A percentile compares a stretch with the other conserved stretches of the same genome.
Evolutionary conservation across 2,797 vertebrate species (phyloP).

Genomic region (Ibycter americanus): DNA sequence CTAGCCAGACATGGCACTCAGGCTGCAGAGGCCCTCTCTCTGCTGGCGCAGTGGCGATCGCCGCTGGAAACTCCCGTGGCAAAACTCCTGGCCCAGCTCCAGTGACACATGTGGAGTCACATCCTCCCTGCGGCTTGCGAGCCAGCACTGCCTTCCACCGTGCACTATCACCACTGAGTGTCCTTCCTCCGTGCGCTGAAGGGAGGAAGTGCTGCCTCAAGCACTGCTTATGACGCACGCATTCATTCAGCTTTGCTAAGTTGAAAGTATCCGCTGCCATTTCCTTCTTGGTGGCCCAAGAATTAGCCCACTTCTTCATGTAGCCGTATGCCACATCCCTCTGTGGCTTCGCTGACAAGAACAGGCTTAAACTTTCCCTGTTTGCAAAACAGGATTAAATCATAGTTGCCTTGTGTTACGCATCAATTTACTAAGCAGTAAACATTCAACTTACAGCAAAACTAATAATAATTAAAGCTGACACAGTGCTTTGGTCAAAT

Average conservation of each 20-base stretch:
- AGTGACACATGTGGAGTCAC: not conserved
- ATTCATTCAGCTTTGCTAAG: not conserved
- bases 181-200: not conserved
- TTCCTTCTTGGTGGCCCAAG: not conserved
- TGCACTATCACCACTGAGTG: not conserved
- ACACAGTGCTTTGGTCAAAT: not conserved
- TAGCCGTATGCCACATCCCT: not conserved
- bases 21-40: not conserved
- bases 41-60: accelerated
- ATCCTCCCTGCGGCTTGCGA: not conserved
- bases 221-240: not conserved
- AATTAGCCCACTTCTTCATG: not conserved
- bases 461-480: not conserved
- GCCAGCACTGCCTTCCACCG: not conserved
- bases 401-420: not conserved
- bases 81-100: not conserved
- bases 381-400: not conserved
- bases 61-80: not conserved
- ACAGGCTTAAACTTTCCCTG: not conserved
- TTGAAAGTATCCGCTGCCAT: not conserved
- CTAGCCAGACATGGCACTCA: not conserved
- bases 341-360: not conserved
- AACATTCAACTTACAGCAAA: not conserved
- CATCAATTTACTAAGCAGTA: not conserved
- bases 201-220: not conserved